Conservation (phyloP, 2,888 invertebrate species). For the Elysia crispata region DNA sequence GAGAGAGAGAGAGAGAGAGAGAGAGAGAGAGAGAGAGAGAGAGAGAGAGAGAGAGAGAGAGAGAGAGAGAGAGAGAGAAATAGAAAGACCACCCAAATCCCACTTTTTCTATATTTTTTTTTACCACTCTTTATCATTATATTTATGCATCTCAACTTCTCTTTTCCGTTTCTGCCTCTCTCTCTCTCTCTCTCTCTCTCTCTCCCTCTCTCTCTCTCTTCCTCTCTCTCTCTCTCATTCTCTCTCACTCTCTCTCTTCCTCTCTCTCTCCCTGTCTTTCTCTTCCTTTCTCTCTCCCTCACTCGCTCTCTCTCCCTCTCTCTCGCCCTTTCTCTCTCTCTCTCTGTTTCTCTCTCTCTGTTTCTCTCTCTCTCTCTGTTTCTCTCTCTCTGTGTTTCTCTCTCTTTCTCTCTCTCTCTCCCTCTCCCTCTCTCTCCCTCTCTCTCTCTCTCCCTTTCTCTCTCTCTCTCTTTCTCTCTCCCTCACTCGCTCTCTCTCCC, state of each 20-base stretch:
- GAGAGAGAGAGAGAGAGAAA: not conserved
- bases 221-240: no score
- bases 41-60: no score
- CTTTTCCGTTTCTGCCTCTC: not conserved
- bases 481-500: not conserved
- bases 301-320: no score
- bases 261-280: no score
- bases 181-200: not conserved
- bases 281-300: no score
- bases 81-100: not conserved
- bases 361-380: no score
- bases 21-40: not conserved
- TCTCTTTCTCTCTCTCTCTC: not conserved
- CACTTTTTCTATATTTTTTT: not conserved
- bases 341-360: no score
- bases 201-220: no score
- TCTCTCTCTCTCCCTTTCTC: not conserved
- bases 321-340: no score
- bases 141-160: not conserved
- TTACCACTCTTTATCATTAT: not conserved
- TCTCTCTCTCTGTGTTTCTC: no score
- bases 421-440: not conserved
- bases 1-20: not conserved
- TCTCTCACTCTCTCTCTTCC: no score
- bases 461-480: not conserved